Evolutionary conservation across 2,113 vertebrate species (phyloP), one percentile per base, ranked within the genome.

Genomic region (Hyla sarda): DNA sequence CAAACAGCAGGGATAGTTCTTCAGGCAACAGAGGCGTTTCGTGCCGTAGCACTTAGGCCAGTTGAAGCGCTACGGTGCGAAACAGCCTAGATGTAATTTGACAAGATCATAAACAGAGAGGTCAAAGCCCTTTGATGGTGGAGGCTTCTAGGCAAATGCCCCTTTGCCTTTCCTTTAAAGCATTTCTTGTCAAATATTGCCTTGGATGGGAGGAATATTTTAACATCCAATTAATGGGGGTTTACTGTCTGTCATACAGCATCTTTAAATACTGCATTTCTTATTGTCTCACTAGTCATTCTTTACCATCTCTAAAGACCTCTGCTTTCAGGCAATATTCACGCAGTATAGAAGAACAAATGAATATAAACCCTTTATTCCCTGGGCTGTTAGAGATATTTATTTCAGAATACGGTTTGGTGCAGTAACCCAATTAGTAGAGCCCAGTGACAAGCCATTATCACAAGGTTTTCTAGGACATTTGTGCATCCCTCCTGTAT

Each of bases 391-490:
- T 69, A 65, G 30, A 25, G 62, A 65, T 65, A 30, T 65, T 65
- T 65, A 37, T 69, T 69, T 10, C 30, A 34, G 65, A 34, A 13
- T 19, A 34, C 21, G 65, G 30, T 34, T 69, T 23, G 14, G 65
- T 69, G 32, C 9, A 69, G 65, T 19, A 37, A 34, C 65, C 65
- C 65, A 69, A 69, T 69, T 69, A 69, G 65, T 69, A 1, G 73
- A 8, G 45, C 14, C 73, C 25, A 30, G 45, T 75, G 41, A 50
- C 41, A 50, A 25, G 77, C 25, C 77, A 60, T 80, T 80, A 62
- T 16, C 25, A 14, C 50, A 56, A 45, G 17, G 54, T 62, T 80
- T 25, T 62, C 56, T 41, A 45, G 77, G 54, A 58, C 77, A 80
- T 14, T 62, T 34, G 56, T 16, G 13, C 34, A 62, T 45, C 54